Conservation (phyloP, 2,113 vertebrate genomes). For the Nannospalax galili region DNA sequence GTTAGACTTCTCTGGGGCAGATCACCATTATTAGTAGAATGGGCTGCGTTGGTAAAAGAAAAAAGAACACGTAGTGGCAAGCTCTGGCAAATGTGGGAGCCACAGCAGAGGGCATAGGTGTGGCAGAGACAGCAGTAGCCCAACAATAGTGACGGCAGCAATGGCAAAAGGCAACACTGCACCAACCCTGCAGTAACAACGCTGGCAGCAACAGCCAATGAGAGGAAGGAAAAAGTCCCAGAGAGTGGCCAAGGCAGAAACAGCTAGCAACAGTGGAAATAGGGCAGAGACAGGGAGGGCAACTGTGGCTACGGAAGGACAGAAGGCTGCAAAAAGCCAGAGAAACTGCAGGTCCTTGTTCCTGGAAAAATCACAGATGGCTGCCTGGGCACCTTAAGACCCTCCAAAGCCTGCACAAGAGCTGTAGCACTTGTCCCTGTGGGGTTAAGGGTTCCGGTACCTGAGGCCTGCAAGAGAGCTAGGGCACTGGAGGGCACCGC, state of each 20-base stretch:
- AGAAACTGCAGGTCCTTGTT: neutral
- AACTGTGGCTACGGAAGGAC: neutral
- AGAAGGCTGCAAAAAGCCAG: neutral
- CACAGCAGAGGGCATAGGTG: too few species aligned
- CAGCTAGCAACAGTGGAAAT: too few species aligned
- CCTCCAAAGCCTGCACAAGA: neutral
- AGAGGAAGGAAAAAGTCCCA: too few species aligned
- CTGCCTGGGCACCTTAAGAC: neutral
- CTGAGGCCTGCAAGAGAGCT: neutral
- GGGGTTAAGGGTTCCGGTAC: neutral
- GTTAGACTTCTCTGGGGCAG: neutral
- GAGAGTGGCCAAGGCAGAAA: neutral
- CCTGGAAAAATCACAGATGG: neutral
- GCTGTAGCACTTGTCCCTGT: neutral
- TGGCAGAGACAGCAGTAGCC: neutral
- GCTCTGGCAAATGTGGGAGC: neutral
- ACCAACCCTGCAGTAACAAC: neutral
- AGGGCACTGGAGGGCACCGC: neutral
- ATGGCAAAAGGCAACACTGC: neutral
- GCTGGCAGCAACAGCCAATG: neutral
- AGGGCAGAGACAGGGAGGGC: too few species aligned
- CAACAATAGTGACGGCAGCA: neutral
- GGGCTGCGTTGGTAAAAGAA: neutral
- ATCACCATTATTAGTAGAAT: neutral
- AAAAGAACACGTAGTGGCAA: too few species aligned